Conservation (phyloP, 2,797 vertebrate genomes). For the Pantherophis alleghaniensis region DNA sequence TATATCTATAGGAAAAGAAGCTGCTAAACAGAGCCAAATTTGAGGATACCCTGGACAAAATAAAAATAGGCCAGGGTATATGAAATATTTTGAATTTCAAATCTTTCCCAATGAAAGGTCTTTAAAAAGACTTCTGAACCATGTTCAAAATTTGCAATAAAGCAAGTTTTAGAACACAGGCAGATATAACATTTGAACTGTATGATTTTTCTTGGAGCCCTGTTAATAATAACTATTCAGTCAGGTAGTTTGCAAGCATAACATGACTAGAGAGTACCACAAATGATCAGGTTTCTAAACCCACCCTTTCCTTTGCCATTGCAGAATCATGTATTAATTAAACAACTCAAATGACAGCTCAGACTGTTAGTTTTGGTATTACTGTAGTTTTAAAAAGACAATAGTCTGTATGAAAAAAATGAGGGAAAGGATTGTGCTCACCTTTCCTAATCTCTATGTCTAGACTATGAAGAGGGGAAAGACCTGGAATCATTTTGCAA, state of each 20-base stretch:
- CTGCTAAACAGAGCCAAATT: background rate
- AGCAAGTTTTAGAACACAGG: background rate
- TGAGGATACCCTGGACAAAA: background rate
- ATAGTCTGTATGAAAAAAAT: background rate
- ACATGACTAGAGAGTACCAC: background rate
- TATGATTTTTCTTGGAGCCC: background rate
- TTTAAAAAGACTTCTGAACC: background rate
- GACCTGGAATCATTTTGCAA: background rate
- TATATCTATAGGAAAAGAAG: background rate
- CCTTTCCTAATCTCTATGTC: background rate
- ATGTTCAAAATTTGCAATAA: background rate
- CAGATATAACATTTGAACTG: background rate
- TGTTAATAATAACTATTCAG: background rate
- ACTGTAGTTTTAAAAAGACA: background rate
- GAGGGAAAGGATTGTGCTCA: background rate
- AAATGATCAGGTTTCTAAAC: background rate
- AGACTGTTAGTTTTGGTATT: background rate
- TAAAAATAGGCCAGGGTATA: background rate
- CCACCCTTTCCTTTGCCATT: background rate
- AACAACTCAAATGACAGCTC: background rate
- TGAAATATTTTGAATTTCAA: background rate
- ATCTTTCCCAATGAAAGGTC: background rate
- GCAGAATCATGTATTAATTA: background rate
- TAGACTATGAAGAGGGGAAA: background rate
- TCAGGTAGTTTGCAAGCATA: background rate